Percentiles rank a stretch among this genome's conserved stretches.
phyloP scores from a whole-genome alignment of 2,888 invertebrate species.

The Ariolimax columbianus region DNA sequence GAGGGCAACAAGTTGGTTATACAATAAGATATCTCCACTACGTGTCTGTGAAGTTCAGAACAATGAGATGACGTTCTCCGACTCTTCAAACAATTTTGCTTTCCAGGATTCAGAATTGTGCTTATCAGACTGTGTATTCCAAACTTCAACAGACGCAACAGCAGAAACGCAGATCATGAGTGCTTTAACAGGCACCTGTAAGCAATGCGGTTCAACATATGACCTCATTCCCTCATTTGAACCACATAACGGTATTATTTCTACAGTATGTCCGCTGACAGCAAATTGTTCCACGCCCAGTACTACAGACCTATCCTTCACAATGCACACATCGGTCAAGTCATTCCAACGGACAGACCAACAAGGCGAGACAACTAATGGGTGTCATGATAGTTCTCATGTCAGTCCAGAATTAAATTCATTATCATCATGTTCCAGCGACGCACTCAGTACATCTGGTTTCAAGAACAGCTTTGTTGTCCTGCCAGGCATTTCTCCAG shows the following conservation, averaged over 20 bases:
- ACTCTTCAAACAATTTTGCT: not conserved
- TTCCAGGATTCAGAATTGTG: not conserved
- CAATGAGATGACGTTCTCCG: conserved; percentile 8
- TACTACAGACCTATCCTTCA: not conserved
- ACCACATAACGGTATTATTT: not conserved
- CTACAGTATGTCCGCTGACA: conserved; percentile 1
- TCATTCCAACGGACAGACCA: not conserved
- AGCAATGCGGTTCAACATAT: not conserved
- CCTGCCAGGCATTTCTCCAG: not conserved
- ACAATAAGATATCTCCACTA: conserved; percentile 42
- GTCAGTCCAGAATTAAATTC: not conserved
- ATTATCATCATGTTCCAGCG: not conserved
- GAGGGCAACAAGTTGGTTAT: conserved; percentile 16
- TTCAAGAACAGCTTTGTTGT: not conserved
- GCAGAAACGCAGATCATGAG: not conserved
- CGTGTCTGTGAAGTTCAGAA: not conserved
- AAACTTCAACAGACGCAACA: not conserved
- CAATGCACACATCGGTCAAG: not conserved
- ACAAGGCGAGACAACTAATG: not conserved
- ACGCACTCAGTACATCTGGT: not conserved
- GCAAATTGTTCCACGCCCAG: not conserved
- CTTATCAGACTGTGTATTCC: not conserved
- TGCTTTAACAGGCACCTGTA: not conserved
- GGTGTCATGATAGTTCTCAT: not conserved
- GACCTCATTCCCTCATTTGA: not conserved